Percentiles rank a stretch among this genome's conserved stretches.
Conservation (phyloP, 2,888 invertebrate genomes). For the Conus canariensis region DNA sequence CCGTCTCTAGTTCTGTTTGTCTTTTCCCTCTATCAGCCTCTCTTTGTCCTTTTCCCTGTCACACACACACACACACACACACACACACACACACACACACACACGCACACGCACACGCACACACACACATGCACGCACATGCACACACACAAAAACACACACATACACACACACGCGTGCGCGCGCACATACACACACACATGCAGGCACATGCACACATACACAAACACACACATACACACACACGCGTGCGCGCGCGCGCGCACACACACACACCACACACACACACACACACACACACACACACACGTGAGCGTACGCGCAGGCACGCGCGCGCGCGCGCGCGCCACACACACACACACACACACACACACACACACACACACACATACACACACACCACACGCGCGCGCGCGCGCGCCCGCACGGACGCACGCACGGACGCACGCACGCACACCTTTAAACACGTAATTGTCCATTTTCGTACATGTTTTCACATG, state of each 20-base stretch:
- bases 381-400: too few relatives aligned
- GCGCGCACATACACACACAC: constrained; percentile 12
- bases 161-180: constrained; percentile 3
- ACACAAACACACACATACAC: constrained; percentile 13
- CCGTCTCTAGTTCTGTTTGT: too few relatives aligned
- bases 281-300: not conserved
- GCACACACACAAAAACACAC: not conserved
- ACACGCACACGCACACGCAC: constrained; percentile 15
- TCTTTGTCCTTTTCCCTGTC: not conserved
- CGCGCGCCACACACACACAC: too few relatives aligned
- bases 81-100: constrained; percentile 23
- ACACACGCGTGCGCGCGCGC: not conserved
- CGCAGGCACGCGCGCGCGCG: too few relatives aligned
- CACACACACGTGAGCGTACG: too few relatives aligned
- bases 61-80: constrained; percentile 22
- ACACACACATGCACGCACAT: not conserved
- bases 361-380: too few relatives aligned
- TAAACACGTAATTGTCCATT: too few relatives aligned
- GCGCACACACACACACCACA: constrained; percentile 16
- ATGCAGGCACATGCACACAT: not conserved
- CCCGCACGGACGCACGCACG: too few relatives aligned
- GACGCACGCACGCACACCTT: too few relatives aligned
- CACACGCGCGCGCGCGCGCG: too few relatives aligned
- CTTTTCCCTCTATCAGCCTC: too few relatives aligned
- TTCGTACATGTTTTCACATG: too few relatives aligned